A percentile compares a stretch with the other conserved stretches of the same genome.
Evolutionary conservation across 2,797 vertebrate genomes (phyloP).

Genomic region (Tinamus major): DNA sequence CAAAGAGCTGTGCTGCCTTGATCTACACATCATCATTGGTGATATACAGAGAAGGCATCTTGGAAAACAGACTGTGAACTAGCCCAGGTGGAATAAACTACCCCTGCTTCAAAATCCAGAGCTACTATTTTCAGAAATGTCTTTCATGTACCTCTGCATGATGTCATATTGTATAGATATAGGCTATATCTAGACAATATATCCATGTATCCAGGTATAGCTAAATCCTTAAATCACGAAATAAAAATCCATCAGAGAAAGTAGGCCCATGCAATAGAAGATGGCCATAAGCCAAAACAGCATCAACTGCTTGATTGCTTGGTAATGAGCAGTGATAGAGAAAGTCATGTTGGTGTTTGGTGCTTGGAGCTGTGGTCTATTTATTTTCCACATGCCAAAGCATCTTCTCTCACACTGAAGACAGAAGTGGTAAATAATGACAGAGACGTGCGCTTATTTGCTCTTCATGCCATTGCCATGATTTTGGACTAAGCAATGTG

Average conservation of each 20-base stretch:
- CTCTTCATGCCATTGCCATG: neutral
- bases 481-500: neutral
- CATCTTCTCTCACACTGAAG: neutral
- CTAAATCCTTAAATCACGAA: neutral
- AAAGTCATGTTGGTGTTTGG: neutral
- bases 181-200: too few species aligned
- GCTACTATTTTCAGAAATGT: neutral
- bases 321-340: neutral
- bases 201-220: neutral
- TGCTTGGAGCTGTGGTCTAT: neutral
- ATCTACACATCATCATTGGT: neutral
- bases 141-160: neutral
- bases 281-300: neutral
- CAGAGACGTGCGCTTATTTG: neutral
- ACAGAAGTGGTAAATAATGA: neutral
- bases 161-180: neutral
- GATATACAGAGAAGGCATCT: fast-evolving
- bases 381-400: neutral
- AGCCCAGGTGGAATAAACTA: neutral
- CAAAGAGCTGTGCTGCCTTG: neutral
- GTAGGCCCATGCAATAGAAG: neutral
- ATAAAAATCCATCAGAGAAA: neutral
- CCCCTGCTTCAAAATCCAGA: neutral
- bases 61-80: neutral
- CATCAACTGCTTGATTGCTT: neutral